phyloP scores from a whole-genome alignment of 37 sponge, comb jelly and placozoan species.

The Chondrosia reniformis region DNA sequence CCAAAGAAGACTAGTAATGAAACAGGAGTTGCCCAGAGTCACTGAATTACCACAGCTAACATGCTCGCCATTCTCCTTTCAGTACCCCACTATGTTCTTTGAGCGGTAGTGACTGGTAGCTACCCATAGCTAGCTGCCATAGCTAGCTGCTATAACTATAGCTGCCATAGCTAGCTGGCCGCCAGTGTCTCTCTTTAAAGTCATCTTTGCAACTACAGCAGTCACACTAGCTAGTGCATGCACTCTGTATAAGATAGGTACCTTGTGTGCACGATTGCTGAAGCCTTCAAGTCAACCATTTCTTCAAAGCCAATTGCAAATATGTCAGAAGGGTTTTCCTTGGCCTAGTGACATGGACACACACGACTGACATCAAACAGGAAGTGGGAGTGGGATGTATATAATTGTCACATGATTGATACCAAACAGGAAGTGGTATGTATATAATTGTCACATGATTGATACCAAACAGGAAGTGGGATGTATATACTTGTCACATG shows the following conservation, averaged over 20 bases:
- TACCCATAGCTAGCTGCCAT: no score
- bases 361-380: neutral
- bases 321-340: constrained; percentile 53
- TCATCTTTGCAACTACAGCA: no score
- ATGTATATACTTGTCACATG: neutral
- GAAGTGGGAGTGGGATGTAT: neutral
- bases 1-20: no score
- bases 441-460: neutral
- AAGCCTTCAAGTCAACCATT: constrained; percentile 90
- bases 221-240: neutral
- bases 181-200: no score
- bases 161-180: no score
- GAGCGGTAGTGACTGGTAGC: no score
- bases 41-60: no score
- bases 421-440: neutral
- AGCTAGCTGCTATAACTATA: no score
- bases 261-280: constrained; percentile 89
- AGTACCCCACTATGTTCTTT: no score
- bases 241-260: neutral
- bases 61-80: no score
- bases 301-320: constrained; percentile 95
- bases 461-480: neutral
- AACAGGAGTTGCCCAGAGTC: no score
- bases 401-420: neutral
- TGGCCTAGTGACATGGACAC: neutral